Evolutionary conservation across 2,113 vertebrate genomes (phyloP), one percentile per base, ranked within the genome.

Genomic region (Noctilio leporinus): DNA sequence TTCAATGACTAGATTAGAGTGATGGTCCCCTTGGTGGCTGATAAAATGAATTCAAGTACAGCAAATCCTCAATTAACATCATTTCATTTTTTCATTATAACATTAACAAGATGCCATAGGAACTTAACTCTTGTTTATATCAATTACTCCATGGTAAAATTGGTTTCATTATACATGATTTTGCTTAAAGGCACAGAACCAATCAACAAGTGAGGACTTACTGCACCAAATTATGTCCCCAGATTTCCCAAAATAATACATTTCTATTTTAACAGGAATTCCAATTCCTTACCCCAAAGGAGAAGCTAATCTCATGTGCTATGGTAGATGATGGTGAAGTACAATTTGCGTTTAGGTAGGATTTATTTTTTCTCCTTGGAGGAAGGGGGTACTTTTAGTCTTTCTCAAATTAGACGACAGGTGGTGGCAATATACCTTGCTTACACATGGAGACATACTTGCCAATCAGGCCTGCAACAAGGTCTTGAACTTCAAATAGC

Each of bases 171-270:
- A 43, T 81, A 59, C 26, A 59, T 59, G 17, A 16, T 59, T 59
- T 81, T 59, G 35, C 55, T 81, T 59, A 59, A 43, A 43, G 17
- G 57, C 38, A 33, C 38, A 81, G 35, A 43, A 81, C 26, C 16
- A 30, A 59, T 59, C 55, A 57, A 59, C 35, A 81, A 59, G 3
- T 81, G 55, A 59, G 78, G 26, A 59, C 53, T 81, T 81, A 81
- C 38, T 59, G 1, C 43, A 55, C 38, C 78, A 96, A 91, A 93
- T 35, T 38, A 53, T 69, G 49, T 75, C 55, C 64, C 62, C 38
- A 30, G 59, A 84, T 78, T 73, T 85, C 88, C 51, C 28, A 67
- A 96, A 96, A 89, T 93, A 89, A 91, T 86, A 94, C 24, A 95
- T 86, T 88, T 95, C 5, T 70, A 45, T 85, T 94, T 92, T 94